Evolutionary conservation across 2,888 invertebrate genomes (phyloP), one percentile per base, ranked within the genome.

Genomic region (Gisinianus flammeolus): DNA sequence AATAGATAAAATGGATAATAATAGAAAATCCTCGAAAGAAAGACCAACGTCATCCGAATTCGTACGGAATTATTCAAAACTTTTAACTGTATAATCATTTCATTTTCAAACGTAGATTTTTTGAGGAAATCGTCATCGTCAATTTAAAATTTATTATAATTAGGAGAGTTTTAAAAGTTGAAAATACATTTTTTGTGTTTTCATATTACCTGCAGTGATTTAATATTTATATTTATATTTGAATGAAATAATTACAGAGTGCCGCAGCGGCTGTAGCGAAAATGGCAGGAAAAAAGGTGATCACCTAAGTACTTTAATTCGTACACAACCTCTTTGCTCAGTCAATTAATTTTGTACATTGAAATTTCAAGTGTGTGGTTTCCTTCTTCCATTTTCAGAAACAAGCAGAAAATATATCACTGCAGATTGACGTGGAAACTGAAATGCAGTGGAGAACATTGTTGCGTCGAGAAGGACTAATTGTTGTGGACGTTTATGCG

Each of bases 401-500:
- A 52, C n/a, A 30, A 64, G 56, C 35, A 24, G 72, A 77, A 22
- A 73, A 26, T 44, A 66, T 71, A 5, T 69, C 79, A 0, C 68
- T 81, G n/a, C 81, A 81, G 54, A 81, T 81, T 70, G 84, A 84
- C 70, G 77, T 78, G 56, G 80, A 82, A 52, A 80, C 70, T 19
- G 84, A 83, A 54, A 33, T 77, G 16, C 83, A 84, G 76, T 84
- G 84, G 84, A 74, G 80, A 58, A 74, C 73, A n/a, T 54, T 84
- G 4, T 68, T 80, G 16, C 62, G 79, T n/a, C 73, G 79, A 24
- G 83, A 84, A 73, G 84, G 84, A n/a, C 77, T 84, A 1, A 83
- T 83, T 67, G 84, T 84, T 66, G 82, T 83, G 3, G 83, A 84
- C 66, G 84, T 84, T 12, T 84, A 83, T 35, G 28, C 83, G 0